These are phyloP conservation scores for Anolis sagrei DNA, from an alignment of 2,113 vertebrate species.

Conservation along the genomic window DNA sequence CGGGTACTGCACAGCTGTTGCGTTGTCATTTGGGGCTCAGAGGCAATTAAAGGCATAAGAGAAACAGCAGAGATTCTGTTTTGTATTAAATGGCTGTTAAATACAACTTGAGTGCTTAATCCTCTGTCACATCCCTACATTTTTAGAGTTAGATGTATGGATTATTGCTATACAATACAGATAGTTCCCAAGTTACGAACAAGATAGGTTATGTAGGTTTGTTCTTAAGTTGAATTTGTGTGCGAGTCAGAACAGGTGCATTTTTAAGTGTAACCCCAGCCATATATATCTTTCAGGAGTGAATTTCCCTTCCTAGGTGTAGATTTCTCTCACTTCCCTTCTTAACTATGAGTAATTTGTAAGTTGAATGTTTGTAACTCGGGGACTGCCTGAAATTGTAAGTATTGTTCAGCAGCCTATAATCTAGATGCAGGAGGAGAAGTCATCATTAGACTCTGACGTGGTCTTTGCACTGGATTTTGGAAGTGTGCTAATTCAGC, in stretches of 20 bases:
- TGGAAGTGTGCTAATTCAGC: not conserved
- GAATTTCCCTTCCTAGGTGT: too few relatives aligned
- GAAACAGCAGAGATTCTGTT: not conserved
- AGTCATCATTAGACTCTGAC: too few relatives aligned
- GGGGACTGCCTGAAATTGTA: not conserved
- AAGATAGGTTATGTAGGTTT: too few relatives aligned
- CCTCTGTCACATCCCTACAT: not conserved
- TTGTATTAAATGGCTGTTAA: not conserved
- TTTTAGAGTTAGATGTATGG: not conserved
- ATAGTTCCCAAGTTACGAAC: too few relatives aligned
- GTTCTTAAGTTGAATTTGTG: too few relatives aligned
- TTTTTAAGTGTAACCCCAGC: too few relatives aligned
- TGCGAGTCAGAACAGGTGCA: too few relatives aligned
- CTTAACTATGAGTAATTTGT: too few relatives aligned
- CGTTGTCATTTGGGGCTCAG: not conserved
- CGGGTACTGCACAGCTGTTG: not conserved
- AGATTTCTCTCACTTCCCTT: too few relatives aligned
- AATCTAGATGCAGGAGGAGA: too few relatives aligned
- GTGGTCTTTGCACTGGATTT: not conserved
- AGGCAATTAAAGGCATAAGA: not conserved
- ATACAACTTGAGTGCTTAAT: not conserved
- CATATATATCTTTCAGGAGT: too few relatives aligned
- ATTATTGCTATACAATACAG: not conserved
- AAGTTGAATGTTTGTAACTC: too few relatives aligned
- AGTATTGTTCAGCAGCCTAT: not conserved